Base-by-base conservation (phyloP, 1,140 invertebrate genomes). In the Achroia grisella region DNA sequence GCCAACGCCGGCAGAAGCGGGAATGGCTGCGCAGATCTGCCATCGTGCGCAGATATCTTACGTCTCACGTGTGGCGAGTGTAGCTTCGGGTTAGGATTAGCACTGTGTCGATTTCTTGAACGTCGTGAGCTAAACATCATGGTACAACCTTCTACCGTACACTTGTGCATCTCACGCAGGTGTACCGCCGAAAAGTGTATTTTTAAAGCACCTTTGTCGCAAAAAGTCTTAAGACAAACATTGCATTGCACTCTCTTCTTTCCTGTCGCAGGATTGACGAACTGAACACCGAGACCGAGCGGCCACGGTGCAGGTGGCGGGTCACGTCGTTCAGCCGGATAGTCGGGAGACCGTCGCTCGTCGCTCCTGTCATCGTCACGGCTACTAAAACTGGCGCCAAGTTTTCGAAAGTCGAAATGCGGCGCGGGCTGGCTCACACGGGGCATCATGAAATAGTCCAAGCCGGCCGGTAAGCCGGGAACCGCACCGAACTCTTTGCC, bases 161-260 rank as follows among this genome's bases (percentile, higher is more conserved):
- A 95, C 68, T 91, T 90, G 79, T 92, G 93, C 91, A 94, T 91
- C 73, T 93, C 92, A 4, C 89, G 77, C 39, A 91, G 65, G 69
- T 96, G 94, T 30, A 99, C 98, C 0, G 98, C 98, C 40, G 97
- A 99, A 73, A 99, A 99, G 73, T 99, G 98, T 27, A 99, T 99
- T 87, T 99, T 99, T 4, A 99, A 88, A 5, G 98, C 98, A 41
- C 97, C 97, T 87, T 99, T 99, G 87, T 99, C 98, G 90, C 98
- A 99, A 87, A 99, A 99, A 49, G 98, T 99, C 80, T 99, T 99
- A 39, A 98, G 89, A 80, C 98, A 99, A 36, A 98, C 97, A 74
- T 97, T 97, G 87, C 98, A 99, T 80, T 99, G 95, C 34, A 99
- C 98, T 59, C 98, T 90, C 75, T 99, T 98, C 86, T 98, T 98